These are phyloP conservation scores for Chelonus insularis DNA, from an alignment of 1,140 invertebrate species.

Conservation along the genomic window DNA sequence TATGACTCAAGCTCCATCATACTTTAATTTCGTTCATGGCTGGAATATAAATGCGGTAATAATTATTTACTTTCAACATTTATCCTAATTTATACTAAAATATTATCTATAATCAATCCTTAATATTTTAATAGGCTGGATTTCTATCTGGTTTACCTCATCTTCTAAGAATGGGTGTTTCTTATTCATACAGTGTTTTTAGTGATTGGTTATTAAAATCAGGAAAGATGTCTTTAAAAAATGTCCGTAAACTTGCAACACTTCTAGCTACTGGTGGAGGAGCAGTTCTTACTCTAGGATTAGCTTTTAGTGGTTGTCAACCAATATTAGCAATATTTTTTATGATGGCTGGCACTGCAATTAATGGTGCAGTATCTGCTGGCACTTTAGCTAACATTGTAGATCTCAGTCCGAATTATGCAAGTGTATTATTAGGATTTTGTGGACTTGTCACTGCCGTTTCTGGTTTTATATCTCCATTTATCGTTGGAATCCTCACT, in stretches of 20 bases:
- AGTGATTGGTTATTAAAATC: constrained; percentile 66
- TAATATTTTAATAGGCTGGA: constrained; percentile 59
- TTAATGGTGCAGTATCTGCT: constrained; percentile 69
- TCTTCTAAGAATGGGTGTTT: constrained; percentile 66
- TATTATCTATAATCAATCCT: neutral
- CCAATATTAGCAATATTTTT: constrained; percentile 64
- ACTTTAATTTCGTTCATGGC: constrained; percentile 77
- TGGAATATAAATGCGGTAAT: constrained; percentile 74
- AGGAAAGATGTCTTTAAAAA: constrained; percentile 64
- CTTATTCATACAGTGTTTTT: constrained; percentile 64
- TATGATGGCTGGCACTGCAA: constrained; percentile 64
- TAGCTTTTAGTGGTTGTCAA: constrained; percentile 69
- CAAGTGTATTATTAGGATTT: constrained; percentile 67
- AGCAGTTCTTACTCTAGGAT: constrained; percentile 62
- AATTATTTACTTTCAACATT: neutral
- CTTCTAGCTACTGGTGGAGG: constrained; percentile 63
- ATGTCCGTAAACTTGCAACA: constrained; percentile 68
- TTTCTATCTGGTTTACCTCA: constrained; percentile 70
- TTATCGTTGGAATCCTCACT: constrained; percentile 65
- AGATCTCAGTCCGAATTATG: constrained; percentile 72
- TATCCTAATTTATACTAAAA: neutral
- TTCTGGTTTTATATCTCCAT: constrained; percentile 64
- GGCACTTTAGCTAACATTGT: constrained; percentile 67
- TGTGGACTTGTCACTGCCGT: constrained; percentile 60
- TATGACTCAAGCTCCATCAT: constrained; percentile 79